Evolutionary conservation across 2,113 vertebrate species (phyloP).

Genomic region (Datnioides undecimradiatus): DNA sequence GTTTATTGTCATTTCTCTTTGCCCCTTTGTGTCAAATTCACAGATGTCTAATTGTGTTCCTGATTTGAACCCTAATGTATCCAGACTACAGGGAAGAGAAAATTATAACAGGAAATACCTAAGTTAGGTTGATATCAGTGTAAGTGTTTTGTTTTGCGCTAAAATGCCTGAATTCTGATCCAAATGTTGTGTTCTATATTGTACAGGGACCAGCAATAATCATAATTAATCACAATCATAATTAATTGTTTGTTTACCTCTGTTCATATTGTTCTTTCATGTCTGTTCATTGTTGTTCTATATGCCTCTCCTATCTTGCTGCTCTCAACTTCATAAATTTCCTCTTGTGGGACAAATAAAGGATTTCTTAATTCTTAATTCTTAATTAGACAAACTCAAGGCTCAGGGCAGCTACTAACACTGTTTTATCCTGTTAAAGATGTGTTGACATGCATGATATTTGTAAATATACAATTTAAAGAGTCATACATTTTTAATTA

Average conservation of each 20-base stretch:
- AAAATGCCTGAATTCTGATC: neutral
- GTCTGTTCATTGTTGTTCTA: too few species aligned
- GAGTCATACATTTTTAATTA: neutral
- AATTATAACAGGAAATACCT: conserved; percentile 10
- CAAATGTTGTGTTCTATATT: neutral
- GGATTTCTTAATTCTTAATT: too few species aligned
- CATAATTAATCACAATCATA: too few species aligned
- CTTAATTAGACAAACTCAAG: conserved; percentile 8
- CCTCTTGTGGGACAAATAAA: too few species aligned
- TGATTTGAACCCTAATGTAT: conserved; percentile 12
- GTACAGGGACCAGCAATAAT: neutral
- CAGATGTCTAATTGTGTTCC: conserved; percentile 4
- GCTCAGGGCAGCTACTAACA: neutral
- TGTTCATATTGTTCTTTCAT: too few species aligned
- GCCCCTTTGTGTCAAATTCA: neutral
- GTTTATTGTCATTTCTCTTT: conserved; percentile 6
- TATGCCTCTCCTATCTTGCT: too few species aligned
- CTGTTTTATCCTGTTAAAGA: neutral
- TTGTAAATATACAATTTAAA: neutral
- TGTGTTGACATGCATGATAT: neutral
- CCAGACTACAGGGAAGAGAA: neutral
- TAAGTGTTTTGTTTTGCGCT: neutral
- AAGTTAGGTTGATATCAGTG: neutral
- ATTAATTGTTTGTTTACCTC: too few species aligned
- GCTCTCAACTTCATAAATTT: too few species aligned